These are phyloP conservation scores for Abrostola triplasia DNA, from an alignment of 2,888 invertebrate genomes.

Conservation along the genomic window DNA sequence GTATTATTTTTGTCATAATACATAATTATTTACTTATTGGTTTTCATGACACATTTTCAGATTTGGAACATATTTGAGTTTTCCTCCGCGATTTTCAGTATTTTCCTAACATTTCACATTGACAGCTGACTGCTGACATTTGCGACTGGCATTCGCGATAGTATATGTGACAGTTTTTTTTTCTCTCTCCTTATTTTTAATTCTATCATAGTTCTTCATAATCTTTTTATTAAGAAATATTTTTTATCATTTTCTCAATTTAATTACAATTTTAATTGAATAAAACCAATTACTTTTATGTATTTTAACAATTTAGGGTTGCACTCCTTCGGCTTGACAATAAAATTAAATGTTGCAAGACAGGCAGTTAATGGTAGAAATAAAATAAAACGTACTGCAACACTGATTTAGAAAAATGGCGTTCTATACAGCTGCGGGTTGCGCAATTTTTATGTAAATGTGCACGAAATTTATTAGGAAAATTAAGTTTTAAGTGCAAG, in stretches of 20 bases:
- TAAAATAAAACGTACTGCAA: slow-evolving; percentile 56
- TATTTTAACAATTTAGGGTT: too few species aligned
- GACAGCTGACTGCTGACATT: slow-evolving; percentile 23
- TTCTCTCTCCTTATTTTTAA: not conserved
- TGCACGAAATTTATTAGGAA: slow-evolving; percentile 77
- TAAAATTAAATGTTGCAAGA: slow-evolving; percentile 32
- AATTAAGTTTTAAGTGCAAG: slow-evolving; percentile 71
- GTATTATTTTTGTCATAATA: slow-evolving; percentile 63
- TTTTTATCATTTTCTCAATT: too few species aligned
- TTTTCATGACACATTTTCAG: slow-evolving; percentile 74
- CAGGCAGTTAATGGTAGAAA: slow-evolving; percentile 23
- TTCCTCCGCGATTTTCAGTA: slow-evolving; percentile 35
- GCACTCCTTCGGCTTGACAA: too few species aligned
- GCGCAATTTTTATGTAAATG: slow-evolving; percentile 88
- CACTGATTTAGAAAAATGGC: slow-evolving; percentile 82
- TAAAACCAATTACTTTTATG: too few species aligned
- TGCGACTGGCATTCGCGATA: slow-evolving; percentile 21
- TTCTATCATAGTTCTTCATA: too few species aligned
- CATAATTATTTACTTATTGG: slow-evolving; percentile 53
- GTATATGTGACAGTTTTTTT: not conserved
- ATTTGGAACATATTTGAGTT: slow-evolving; percentile 70
- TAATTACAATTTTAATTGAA: too few species aligned
- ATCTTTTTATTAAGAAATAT: too few species aligned
- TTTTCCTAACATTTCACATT: slow-evolving; percentile 39
- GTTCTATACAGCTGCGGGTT: slow-evolving; percentile 87